phyloP scores from a whole-genome alignment of 2,113 vertebrate genomes.

The Chamaetylas fuelleborni region DNA sequence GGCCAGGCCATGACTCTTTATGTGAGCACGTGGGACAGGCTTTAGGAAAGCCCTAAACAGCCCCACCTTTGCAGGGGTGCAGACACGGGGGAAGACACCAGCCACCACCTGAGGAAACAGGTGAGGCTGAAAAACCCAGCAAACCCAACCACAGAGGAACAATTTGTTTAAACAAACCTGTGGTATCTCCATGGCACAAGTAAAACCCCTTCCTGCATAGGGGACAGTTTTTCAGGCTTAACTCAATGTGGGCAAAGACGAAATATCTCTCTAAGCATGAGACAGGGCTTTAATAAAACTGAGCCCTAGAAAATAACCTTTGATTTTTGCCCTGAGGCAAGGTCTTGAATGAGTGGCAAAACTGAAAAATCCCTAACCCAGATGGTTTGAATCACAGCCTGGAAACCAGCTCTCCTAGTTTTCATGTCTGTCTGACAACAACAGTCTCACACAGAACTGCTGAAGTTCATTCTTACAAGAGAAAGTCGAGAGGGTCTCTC shows the following conservation, averaged over 20 bases:
- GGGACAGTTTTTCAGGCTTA: not conserved
- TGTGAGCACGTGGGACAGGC: too few relatives aligned
- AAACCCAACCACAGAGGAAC: not conserved
- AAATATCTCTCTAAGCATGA: not conserved
- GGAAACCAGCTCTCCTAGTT: not conserved
- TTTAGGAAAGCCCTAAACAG: not conserved
- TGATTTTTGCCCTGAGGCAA: not conserved
- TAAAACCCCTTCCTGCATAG: not conserved
- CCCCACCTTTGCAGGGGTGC: not conserved
- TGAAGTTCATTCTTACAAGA: not conserved
- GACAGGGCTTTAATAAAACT: not conserved
- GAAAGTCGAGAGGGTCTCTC: not conserved
- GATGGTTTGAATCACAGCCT: not conserved
- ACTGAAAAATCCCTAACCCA: not conserved
- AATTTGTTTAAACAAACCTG: not conserved
- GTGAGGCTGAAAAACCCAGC: not conserved
- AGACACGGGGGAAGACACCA: not conserved
- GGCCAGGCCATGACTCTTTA: rapidly evolving
- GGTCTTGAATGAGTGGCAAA: not conserved
- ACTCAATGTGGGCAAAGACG: not conserved
- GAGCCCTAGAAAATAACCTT: not conserved
- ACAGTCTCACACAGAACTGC: not conserved
- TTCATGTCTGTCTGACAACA: not conserved
- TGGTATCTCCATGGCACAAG: rapidly evolving
- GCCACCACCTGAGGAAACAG: not conserved